These are phyloP conservation scores for Apotomis turbidana DNA, from an alignment of 2,888 invertebrate species.

Conservation along the genomic window DNA sequence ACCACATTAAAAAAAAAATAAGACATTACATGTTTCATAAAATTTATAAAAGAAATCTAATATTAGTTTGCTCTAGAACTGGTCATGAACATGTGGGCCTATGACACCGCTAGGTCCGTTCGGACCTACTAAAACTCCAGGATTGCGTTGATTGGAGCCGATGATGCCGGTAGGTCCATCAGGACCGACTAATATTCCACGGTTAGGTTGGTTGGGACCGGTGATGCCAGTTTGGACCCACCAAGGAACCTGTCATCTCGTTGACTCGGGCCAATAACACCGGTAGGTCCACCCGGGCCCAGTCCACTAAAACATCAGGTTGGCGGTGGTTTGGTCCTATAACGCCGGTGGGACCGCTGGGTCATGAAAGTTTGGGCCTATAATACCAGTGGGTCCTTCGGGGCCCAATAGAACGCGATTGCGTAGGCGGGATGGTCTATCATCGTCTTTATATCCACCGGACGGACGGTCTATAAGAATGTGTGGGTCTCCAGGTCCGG, in stretches of 20 bases:
- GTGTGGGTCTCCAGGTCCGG: conserved; percentile 12
- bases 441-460: conserved; percentile 45
- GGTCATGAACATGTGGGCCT: too few species aligned
- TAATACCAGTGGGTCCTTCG: conserved; percentile 16
- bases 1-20: too few species aligned
- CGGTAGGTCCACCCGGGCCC: conserved; percentile 69
- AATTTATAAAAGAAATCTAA: too few species aligned
- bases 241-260: conserved; percentile 58
- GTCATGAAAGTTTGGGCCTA: conserved; percentile 52
- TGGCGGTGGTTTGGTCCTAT: conserved; percentile 44
- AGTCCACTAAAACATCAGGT: conserved; percentile 64
- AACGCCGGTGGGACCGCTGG: conserved; percentile 28
- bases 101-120: conserved; percentile 57
- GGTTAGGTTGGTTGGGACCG: conserved; percentile 46
- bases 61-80: too few species aligned
- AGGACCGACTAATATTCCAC: conserved; percentile 74
- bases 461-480: conserved; percentile 45
- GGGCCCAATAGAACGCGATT: conserved; percentile 7
- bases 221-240: conserved; percentile 52
- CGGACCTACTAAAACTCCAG: conserved; percentile 50
- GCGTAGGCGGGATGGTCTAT: background rate
- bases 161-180: conserved; percentile 66
- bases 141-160: conserved; percentile 50
- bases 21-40: too few species aligned
- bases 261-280: conserved; percentile 51